Percentiles rank a stretch among this genome's conserved stretches.
phyloP scores from a whole-genome alignment of 2,888 invertebrate genomes.

The Schizotus pectinicornis region DNA sequence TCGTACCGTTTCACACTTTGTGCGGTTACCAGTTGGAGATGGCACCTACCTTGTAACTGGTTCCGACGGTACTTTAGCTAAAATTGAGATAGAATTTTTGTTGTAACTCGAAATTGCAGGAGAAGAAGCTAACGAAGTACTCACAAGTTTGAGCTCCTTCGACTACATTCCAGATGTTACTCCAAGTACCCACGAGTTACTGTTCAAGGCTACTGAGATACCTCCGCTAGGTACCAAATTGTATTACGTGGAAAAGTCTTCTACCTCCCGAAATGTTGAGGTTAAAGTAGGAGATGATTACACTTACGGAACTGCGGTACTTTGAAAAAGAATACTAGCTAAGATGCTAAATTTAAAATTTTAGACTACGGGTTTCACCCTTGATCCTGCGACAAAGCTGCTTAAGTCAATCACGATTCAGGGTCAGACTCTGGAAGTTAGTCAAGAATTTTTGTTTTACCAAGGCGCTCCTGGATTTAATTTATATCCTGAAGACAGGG shows the following conservation, averaged over 20 bases:
- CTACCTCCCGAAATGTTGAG: slow-evolving; percentile 35
- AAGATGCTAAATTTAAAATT: background rate
- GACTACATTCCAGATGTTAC: slow-evolving; percentile 6
- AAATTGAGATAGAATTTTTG: too few species aligned
- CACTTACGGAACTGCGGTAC: background rate
- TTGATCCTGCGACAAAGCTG: too few species aligned
- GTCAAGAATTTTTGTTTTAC: too few species aligned
- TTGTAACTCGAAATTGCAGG: too few species aligned
- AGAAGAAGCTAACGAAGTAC: slow-evolving; percentile 23
- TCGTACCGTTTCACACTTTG: slow-evolving; percentile 63
- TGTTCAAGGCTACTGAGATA: slow-evolving; percentile 69
- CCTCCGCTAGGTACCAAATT: slow-evolving; percentile 74
- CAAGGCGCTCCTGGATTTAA: too few species aligned
- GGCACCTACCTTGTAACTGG: slow-evolving; percentile 66
- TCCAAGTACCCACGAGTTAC: slow-evolving; percentile 63
- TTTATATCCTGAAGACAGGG: too few species aligned
- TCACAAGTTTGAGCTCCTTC: slow-evolving; percentile 27
- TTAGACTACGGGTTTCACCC: too few species aligned
- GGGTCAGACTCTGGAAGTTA: too few species aligned
- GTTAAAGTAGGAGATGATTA: slow-evolving; percentile 15
- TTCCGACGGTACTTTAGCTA: slow-evolving; percentile 62
- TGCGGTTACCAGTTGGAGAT: slow-evolving; percentile 68
- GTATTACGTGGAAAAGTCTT: slow-evolving; percentile 60
- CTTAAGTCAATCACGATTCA: too few species aligned
- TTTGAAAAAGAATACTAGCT: background rate